A percentile compares a stretch with the other conserved stretches of the same genome.
These are phyloP conservation scores for Stratiomys singularior DNA, from an alignment of 2,888 invertebrate genomes.

Conservation along the genomic window DNA sequence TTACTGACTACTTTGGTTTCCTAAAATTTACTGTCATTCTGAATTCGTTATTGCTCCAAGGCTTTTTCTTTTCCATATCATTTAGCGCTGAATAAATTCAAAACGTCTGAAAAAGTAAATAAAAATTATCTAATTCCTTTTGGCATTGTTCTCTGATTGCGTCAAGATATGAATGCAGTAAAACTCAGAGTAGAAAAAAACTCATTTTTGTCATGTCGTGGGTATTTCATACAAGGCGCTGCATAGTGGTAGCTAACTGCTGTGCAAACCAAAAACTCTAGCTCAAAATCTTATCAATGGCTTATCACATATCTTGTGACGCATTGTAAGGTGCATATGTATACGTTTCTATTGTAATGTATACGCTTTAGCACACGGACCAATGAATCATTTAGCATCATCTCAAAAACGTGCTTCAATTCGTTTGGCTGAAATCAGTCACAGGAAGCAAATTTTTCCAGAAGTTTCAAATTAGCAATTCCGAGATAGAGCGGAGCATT, in stretches of 20 bases:
- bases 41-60: no score
- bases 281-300: constrained; percentile 23
- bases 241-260: background rate
- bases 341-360: background rate
- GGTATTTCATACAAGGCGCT: background rate
- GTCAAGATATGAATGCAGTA: constrained; percentile 39
- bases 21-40: no score
- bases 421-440: background rate
- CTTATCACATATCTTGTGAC: constrained; percentile 30
- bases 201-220: background rate
- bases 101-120: constrained; percentile 6
- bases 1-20: no score
- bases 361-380: background rate
- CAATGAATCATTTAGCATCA: background rate
- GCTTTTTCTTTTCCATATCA: background rate
- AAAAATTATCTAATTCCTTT: constrained; percentile 1
- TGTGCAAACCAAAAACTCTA: background rate
- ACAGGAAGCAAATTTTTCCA: no score
- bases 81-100: background rate
- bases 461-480: no score
- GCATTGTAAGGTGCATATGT: background rate
- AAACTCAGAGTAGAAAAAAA: background rate
- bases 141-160: constrained; percentile 15
- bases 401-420: background rate
- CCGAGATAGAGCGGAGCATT: no score